Percentiles rank a stretch among this genome's conserved stretches.
phyloP scores from a whole-genome alignment of 2,113 vertebrate species.

The Poicephalus meyeri region DNA sequence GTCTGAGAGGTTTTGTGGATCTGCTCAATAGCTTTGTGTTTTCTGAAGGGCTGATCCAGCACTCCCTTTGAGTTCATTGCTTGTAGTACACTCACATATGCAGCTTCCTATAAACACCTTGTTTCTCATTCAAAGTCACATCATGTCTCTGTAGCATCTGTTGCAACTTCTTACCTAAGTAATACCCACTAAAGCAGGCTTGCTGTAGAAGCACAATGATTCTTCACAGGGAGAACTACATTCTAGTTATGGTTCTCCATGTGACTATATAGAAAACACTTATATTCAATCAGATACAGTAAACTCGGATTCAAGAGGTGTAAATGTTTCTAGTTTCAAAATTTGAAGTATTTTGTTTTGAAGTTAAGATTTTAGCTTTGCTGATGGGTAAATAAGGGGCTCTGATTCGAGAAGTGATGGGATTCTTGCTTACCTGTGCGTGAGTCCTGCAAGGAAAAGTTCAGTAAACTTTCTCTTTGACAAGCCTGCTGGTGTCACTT shows the following conservation, averaged over 20 bases:
- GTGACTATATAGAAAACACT: not conserved
- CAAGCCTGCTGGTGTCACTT: not conserved
- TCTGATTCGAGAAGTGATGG: not conserved
- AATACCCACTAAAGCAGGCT: rapidly evolving
- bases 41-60: too few species aligned
- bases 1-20: too few species aligned
- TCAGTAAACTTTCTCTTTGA: not conserved
- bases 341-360: not conserved
- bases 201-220: not conserved
- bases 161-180: rapidly evolving
- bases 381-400: not conserved
- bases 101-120: not conserved
- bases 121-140: not conserved
- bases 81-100: rapidly evolving
- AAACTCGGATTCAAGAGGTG: not conserved
- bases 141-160: rapidly evolving
- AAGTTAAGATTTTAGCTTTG: not conserved
- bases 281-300: rapidly evolving
- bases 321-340: not conserved
- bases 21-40: too few species aligned
- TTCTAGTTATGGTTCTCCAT: not conserved
- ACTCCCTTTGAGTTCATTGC: too few species aligned
- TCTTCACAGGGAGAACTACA: not conserved
- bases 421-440: not conserved
- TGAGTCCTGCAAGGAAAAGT: not conserved